Evolutionary conservation across 2,113 vertebrate genomes (phyloP).

Genomic region (Bos indicus): DNA sequence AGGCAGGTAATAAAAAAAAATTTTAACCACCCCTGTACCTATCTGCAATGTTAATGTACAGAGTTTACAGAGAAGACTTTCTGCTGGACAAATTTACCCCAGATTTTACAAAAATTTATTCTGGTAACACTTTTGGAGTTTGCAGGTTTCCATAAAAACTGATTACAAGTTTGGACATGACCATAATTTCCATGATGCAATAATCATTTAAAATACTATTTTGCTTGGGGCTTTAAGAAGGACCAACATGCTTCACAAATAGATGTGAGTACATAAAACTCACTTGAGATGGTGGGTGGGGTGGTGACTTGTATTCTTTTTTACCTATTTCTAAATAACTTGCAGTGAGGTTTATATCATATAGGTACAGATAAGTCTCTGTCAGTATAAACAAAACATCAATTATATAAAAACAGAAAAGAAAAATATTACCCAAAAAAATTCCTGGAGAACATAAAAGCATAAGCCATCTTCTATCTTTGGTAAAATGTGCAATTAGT

Average conservation of each 20-base stretch:
- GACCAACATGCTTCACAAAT: background rate
- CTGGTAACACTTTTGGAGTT: background rate
- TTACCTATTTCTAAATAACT: background rate
- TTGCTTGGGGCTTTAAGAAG: background rate
- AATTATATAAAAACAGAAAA: constrained; percentile 24
- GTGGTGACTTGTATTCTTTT: background rate
- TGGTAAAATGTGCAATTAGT: background rate
- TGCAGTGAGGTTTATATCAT: background rate
- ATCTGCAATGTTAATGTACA: background rate
- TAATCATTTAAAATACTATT: background rate
- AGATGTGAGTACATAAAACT: background rate
- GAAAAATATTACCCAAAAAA: background rate
- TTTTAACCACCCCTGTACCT: background rate
- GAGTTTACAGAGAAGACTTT: background rate
- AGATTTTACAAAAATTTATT: background rate
- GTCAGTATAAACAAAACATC: background rate
- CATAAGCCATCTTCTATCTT: background rate
- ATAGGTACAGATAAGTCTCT: background rate
- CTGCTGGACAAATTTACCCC: background rate
- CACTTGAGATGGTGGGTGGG: background rate
- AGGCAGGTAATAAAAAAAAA: background rate
- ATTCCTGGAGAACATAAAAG: background rate
- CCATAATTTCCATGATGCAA: background rate
- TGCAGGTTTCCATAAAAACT: background rate
- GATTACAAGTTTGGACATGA: background rate